Base-by-base conservation (phyloP, 2,797 vertebrate genomes). In the Lepus townsendii region DNA sequence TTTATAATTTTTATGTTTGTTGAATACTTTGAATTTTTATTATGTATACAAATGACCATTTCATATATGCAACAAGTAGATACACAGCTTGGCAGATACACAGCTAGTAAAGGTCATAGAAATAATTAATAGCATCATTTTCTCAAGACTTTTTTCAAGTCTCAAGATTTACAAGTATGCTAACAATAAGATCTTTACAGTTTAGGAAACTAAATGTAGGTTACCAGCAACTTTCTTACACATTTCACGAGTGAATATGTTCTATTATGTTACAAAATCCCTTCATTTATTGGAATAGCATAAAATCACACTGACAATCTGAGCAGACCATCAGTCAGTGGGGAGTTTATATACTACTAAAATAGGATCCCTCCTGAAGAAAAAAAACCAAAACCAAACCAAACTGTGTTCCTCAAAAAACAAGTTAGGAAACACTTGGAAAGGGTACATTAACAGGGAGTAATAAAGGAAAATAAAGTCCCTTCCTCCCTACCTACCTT, bases 181-280 rank as follows among this genome's bases (percentile, higher is more conserved):
- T 80, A 60, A 5, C n/a, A 80, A 16, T 80, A 80, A 95, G 7
- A 78, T 73, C 30, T 90, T 50, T 77, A 50, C 5, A 84, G 7
- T 90, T 90, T 85, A 82, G 19, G 72, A 88, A 91, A 60, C 60
- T n/a, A 42, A 52, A 22, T 69, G 50, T 68, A 83, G 78, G 22
- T 26, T 77, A 77, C 77, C 13, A 82, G 26, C 17, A 80, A 47
- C 13, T 50, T 79, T 60, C 52, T 35, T n/a, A 78, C 3, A 83
- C 54, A 38, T 80, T 62, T 54, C 10, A 2, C 1, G 52, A 6
- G 26, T 83, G n/a, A 71, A 93, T 71, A 2, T 82, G 24, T 93
- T 88, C 4, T 92, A 94, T 86, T 71, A 66, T 91, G 47, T 83
- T 95, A 86, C 63, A 72, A 85, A 95, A 91, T 62, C n/a, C 19